These are phyloP conservation scores for Parnassius glacialis DNA, from an alignment of 2,888 invertebrate species.

Conservation along the genomic window DNA sequence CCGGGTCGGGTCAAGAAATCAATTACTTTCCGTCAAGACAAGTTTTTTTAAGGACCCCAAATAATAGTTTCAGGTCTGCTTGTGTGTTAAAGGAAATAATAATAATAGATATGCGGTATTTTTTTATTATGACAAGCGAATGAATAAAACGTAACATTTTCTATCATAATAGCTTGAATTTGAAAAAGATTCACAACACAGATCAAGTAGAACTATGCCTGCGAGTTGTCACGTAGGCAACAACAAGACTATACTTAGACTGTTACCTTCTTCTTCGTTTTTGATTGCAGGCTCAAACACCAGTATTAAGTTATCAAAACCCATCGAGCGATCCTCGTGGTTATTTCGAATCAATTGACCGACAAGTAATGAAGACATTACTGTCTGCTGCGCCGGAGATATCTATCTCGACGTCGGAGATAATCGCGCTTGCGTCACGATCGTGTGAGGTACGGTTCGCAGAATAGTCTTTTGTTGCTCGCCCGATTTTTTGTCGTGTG, in stretches of 20 bases:
- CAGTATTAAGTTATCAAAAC: slow-evolving; percentile 24
- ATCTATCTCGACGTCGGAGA: slow-evolving; percentile 48
- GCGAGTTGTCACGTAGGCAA: too few relatives aligned
- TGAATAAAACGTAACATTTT: too few relatives aligned
- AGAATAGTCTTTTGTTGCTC: slow-evolving; percentile 35
- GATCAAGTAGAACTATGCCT: too few relatives aligned
- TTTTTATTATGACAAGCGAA: too few relatives aligned
- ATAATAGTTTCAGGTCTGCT: too few relatives aligned
- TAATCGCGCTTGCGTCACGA: slow-evolving; percentile 56
- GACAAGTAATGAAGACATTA: slow-evolving; percentile 70
- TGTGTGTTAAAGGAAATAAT: too few relatives aligned
- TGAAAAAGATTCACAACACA: too few relatives aligned
- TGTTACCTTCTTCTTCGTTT: neutral
- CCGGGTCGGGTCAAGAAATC: too few relatives aligned
- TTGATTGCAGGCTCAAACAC: slow-evolving; percentile 13
- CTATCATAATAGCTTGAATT: too few relatives aligned
- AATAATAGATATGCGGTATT: too few relatives aligned
- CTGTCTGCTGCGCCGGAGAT: slow-evolving; percentile 47
- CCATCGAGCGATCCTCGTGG: slow-evolving; percentile 24
- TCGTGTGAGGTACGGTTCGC: slow-evolving; percentile 42
- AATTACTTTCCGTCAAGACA: too few relatives aligned
- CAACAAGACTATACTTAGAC: neutral
- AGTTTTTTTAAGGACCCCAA: too few relatives aligned
- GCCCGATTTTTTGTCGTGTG: slow-evolving; percentile 14
- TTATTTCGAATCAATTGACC: slow-evolving; percentile 61